Evolutionary conservation across 2,113 vertebrate genomes (phyloP).

Genomic region (Phasianus colchicus): DNA sequence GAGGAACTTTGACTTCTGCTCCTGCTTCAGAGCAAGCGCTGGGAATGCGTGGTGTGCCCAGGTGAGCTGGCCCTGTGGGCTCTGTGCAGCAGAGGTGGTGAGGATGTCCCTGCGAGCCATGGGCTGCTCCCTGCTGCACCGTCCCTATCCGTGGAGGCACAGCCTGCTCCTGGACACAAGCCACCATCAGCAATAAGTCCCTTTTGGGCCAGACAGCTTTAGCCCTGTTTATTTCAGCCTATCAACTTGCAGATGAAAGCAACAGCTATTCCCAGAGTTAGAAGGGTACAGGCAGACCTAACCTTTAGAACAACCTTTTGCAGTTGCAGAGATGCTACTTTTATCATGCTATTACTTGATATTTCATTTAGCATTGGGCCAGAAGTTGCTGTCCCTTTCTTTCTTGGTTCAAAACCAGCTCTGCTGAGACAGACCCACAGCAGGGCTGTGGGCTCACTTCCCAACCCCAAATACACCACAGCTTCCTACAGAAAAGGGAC

Average conservation of each 20-base stretch:
- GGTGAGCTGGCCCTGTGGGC: background rate
- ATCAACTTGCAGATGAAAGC: background rate
- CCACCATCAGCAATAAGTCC: background rate
- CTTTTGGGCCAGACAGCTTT: background rate
- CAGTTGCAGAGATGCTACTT: background rate
- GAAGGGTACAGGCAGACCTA: slow-evolving; percentile 28
- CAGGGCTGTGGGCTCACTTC: background rate
- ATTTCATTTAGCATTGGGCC: background rate
- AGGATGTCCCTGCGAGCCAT: slow-evolving; percentile 24
- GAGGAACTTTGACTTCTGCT: background rate
- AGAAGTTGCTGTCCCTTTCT: background rate
- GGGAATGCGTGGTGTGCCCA: no score
- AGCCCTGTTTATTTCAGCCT: background rate
- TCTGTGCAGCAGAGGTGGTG: background rate
- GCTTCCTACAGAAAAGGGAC: background rate
- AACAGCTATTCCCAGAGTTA: background rate
- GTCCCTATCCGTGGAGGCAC: background rate
- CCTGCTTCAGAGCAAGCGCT: background rate
- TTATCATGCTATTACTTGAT: background rate
- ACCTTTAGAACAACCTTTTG: slow-evolving; percentile 34
- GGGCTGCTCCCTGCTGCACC: background rate
- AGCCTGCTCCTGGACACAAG: slow-evolving; percentile 24
- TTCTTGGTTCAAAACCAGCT: background rate
- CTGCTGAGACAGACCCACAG: background rate
- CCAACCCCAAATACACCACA: background rate